These are phyloP conservation scores for Loripinus fragilis DNA, from an alignment of 2,888 invertebrate genomes.

Conservation along the genomic window DNA sequence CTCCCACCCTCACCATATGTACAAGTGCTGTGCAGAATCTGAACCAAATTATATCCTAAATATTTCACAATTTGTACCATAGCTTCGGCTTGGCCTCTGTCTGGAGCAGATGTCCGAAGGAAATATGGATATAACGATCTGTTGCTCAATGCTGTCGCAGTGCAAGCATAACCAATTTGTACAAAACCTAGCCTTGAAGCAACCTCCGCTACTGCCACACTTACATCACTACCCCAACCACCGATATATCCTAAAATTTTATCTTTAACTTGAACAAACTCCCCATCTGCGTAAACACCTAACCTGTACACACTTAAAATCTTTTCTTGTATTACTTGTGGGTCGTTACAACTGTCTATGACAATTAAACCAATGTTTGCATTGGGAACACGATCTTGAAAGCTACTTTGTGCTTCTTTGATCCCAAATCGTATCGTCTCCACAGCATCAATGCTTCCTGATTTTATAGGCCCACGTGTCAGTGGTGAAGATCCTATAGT, in stretches of 20 bases:
- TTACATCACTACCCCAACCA: conserved; percentile 25
- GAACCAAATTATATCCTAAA: conserved; percentile 27
- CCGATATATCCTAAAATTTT: conserved; percentile 28
- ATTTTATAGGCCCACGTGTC: conserved; percentile 21
- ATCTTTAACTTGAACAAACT: conserved; percentile 6
- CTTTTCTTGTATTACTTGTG: conserved; percentile 26
- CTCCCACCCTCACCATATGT: conserved; percentile 28
- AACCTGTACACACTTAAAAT: conserved; percentile 12
- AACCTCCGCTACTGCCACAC: conserved; percentile 23
- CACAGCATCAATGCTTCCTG: conserved; percentile 22
- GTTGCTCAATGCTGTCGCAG: conserved; percentile 26
- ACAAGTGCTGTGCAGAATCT: conserved; percentile 34
- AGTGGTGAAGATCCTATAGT: conserved; percentile 13
- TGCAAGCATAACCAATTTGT: conserved; percentile 33
- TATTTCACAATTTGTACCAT: conserved; percentile 32
- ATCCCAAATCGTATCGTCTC: conserved; percentile 25
- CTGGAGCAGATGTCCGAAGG: conserved; percentile 35
- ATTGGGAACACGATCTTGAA: neutral
- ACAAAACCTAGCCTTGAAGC: conserved; percentile 9
- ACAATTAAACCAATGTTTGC: conserved; percentile 23
- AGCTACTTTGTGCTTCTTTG: conserved; percentile 1
- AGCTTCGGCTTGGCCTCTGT: conserved; percentile 28
- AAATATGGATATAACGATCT: conserved; percentile 31
- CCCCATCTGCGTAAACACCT: conserved; percentile 19
- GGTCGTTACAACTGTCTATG: too few species aligned